Evolutionary conservation across 1,140 invertebrate species (phyloP), one percentile per base, ranked within the genome.

Genomic region (Eupeodes corollae): DNA sequence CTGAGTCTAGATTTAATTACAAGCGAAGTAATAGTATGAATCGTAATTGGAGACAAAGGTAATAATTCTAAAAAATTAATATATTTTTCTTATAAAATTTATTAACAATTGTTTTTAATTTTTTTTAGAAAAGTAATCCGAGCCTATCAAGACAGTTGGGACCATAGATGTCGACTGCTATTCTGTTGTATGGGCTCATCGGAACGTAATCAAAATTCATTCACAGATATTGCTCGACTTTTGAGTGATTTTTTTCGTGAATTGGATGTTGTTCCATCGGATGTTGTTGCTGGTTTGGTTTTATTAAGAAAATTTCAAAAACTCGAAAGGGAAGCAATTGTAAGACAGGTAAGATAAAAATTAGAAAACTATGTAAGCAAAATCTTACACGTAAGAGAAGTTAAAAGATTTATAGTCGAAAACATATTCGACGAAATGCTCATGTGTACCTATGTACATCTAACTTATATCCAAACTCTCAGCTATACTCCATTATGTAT

Each of bases 121-220:
- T n/a, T 48, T 58, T 59, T 61, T 63, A 91, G 88, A 58, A 91
- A 91, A 75, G 88, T 91, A 3, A 78, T 91, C 55, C 73, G 87
- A 51, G 86, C 87, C 10, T 92, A 92, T 70, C 86, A 92, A 70
- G 85, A 91, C 58, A 90, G 87, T 56, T 93, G 90, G 90, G 83
- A 92, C 59, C 80, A 88, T 62, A 73, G 90, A 49, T 91, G 88
- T 65, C 75, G 84, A 31, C 70, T 91, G 47, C 64, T 92, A 0
- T 92, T 91, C 58, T 93, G 90, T 68, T 93, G 89, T 70, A 84
- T 91, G 67, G 77, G 85, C 46, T 79, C 81, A 44, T 81, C 82
- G 2, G 86, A 90, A 58, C 75, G 83, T 43, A 86, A 84, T 44
- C 70, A 88, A 72, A 88, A 87, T 61, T 88, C 86, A 1, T 89